Evolutionary conservation across 2,888 invertebrate genomes (phyloP).

Genomic region (Balanococcus diminutus): DNA sequence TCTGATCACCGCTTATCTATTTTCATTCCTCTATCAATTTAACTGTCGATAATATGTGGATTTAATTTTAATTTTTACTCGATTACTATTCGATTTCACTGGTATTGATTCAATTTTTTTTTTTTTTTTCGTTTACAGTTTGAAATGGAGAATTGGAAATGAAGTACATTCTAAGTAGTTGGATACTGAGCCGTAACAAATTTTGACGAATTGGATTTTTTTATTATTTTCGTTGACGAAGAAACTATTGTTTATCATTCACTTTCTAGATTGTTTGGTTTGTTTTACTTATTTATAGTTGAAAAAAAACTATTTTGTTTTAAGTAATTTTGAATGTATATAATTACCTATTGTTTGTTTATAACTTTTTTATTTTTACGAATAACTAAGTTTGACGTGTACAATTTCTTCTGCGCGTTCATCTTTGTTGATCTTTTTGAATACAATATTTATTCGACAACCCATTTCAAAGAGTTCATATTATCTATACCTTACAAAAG

Average conservation of each 20-base stretch:
- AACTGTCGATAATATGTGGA: neutral
- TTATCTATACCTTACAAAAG: too few relatives aligned
- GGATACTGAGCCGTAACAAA: neutral
- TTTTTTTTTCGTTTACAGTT: constrained; percentile 8
- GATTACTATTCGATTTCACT: neutral
- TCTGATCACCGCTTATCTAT: neutral
- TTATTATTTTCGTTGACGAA: neutral
- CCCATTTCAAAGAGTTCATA: too few relatives aligned
- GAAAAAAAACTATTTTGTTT: neutral
- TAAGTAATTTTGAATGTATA: constrained; percentile 19
- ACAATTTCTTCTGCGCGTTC: neutral
- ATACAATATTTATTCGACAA: neutral
- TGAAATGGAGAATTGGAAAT: neutral
- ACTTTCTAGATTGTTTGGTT: neutral
- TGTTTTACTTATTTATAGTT: constrained; percentile 1
- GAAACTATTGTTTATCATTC: neutral
- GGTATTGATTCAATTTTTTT: neutral
- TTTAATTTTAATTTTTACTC: neutral
- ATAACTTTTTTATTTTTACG: neutral
- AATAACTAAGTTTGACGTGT: neutral
- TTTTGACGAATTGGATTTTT: neutral
- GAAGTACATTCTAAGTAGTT: neutral
- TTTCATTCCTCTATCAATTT: neutral
- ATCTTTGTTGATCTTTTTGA: neutral
- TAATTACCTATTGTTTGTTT: constrained; percentile 18